Evolutionary conservation across 1,140 invertebrate species (phyloP).

Genomic region (Galendromus occidentalis): DNA sequence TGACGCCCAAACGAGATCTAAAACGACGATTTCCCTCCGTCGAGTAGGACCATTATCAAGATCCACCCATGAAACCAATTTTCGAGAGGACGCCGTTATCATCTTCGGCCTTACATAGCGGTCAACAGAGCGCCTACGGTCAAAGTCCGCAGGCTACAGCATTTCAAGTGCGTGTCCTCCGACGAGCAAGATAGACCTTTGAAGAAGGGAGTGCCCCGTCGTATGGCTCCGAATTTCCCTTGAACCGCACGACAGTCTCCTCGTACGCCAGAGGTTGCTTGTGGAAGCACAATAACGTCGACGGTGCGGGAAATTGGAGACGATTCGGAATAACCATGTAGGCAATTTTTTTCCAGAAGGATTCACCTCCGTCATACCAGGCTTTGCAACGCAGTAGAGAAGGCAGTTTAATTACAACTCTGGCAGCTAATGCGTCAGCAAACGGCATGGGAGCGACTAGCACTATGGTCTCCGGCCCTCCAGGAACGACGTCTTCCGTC

Average conservation of each 20-base stretch:
- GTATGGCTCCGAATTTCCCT: no score
- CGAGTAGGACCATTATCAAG: not conserved
- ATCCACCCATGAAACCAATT: not conserved
- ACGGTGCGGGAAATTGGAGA: no score
- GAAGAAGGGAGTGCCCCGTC: no score
- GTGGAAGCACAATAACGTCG: no score
- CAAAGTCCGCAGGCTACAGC: conserved; percentile 1
- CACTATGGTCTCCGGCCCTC: not conserved
- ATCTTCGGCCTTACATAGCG: not conserved
- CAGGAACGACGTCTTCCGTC: not conserved
- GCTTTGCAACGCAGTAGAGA: conserved; percentile 1
- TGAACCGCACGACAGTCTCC: no score
- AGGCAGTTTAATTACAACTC: not conserved
- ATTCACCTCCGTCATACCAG: conserved; percentile 8
- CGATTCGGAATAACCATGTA: no score
- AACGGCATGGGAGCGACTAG: not conserved
- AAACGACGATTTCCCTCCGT: no score
- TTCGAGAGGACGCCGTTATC: not conserved
- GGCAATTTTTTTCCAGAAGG: not conserved
- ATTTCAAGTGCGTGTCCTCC: not conserved
- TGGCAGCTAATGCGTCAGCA: not conserved
- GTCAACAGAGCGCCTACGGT: conserved; percentile 4
- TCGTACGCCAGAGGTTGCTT: no score
- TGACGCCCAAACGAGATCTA: conserved; percentile 14
- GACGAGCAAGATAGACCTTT: no score